Conservation (phyloP, 2,888 invertebrate species). For the Pyralis farinalis region DNA sequence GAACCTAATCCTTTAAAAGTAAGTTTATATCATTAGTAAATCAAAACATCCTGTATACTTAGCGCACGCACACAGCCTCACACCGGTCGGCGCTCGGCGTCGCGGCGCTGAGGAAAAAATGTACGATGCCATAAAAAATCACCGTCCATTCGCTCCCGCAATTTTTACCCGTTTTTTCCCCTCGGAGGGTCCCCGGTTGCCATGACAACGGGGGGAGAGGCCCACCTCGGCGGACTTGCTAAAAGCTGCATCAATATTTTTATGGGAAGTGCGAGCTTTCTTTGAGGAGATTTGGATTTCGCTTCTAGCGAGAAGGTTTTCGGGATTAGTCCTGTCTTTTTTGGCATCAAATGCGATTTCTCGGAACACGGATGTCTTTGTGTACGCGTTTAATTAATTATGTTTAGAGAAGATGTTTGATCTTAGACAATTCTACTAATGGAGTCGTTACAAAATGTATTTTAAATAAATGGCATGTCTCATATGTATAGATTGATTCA, state of each 20-base stretch:
- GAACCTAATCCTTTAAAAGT: too few relatives aligned
- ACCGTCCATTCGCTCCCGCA: constrained; percentile 73
- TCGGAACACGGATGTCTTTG: constrained; percentile 1
- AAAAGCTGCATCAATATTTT: constrained; percentile 72
- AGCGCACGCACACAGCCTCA: constrained; percentile 34
- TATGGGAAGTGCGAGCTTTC: constrained; percentile 42
- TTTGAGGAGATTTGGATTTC: constrained; percentile 25
- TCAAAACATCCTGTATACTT: constrained; percentile 40
- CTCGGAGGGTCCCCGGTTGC: constrained; percentile 72
- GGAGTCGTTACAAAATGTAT: too few relatives aligned
- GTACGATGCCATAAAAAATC: constrained; percentile 80
- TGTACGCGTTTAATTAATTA: constrained; percentile 2
- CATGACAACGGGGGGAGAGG: constrained; percentile 54
- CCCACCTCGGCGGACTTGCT: constrained; percentile 45
- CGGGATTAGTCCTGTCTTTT: constrained; percentile 2
- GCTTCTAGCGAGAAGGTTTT: constrained; percentile 8
- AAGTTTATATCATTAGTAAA: too few relatives aligned
- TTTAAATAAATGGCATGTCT: too few relatives aligned
- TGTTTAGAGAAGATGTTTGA: neutral
- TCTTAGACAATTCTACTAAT: neutral
- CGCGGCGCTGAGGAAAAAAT: constrained; percentile 74
- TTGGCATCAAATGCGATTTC: neutral
- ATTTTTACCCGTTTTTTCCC: constrained; percentile 81
- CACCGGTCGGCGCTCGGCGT: constrained; percentile 36
- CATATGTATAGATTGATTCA: too few relatives aligned